Evolutionary conservation across 1,140 invertebrate species (phyloP), one percentile per base, ranked within the genome.

Genomic region (Calliphora vicina): DNA sequence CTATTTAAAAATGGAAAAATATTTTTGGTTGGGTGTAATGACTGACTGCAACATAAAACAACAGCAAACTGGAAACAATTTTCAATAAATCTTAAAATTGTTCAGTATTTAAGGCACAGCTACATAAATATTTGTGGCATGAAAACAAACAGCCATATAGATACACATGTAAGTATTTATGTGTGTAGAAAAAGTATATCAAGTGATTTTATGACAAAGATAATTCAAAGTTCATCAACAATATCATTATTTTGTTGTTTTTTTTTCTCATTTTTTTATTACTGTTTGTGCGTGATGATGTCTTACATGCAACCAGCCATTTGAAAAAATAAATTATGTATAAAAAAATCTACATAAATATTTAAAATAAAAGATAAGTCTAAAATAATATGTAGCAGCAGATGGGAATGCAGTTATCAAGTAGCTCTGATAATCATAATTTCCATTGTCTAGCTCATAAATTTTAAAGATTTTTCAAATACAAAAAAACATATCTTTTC

Each of bases 171-270:
- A 57, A 15, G 4, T 57, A 57, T 57, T 3, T 50, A 17, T 17
- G 10, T 50, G 45, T 57, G 13, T 57, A 17, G 12, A 12, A 57
- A 17, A 0, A 57, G 17, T n/a, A 57, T 57, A n/a, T 57, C 50
- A 57, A 35, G 35, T 57, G 50, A 17, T 57, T 57, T 17, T 57
- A n/a, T 17, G 15, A n/a, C 50, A n/a, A 0, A n/a, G 50, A 57
- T 57, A 57, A 57, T 57, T 57, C 50, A 57, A 57, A 57, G 50
- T 57, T 57, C 50, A 57, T 57, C 50, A 57, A 57, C 50, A 57
- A 17, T n/a, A 57, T n/a, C 50, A 35, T 35, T 35, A 35, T 35
- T 35, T 35, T 2, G 35, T 35, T 35, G 29, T 35, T 35, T 35
- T 35, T 35, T 57, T n/a, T 57, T n/a, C 15, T n/a, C 43, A 57